Evolutionary conservation across 2,113 vertebrate species (phyloP).

Genomic region (Charadrius vociferus): DNA sequence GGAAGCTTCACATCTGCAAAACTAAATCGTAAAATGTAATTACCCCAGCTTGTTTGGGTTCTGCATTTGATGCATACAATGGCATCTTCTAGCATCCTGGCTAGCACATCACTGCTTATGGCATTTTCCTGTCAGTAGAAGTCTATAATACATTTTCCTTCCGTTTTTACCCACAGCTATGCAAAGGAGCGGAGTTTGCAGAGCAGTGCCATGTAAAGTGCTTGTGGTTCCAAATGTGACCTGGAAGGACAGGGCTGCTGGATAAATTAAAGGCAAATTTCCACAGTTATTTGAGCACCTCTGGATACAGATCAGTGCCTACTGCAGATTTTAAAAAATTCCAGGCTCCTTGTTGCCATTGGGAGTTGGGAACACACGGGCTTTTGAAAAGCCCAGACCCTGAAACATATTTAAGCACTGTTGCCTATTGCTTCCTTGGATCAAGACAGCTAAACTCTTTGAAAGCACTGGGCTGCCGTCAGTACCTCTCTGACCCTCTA

Average conservation of each 20-base stretch:
- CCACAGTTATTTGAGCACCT: neutral
- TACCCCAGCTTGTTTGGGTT: neutral
- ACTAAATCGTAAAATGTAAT: neutral
- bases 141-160: neutral
- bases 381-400: neutral
- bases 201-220: constrained; percentile 42
- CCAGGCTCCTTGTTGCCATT: neutral
- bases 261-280: constrained; percentile 41
- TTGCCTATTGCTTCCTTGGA: neutral
- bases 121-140: neutral
- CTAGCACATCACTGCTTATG: constrained; percentile 36
- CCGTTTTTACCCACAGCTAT: constrained; percentile 48
- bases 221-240: constrained; percentile 47
- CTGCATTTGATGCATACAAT: constrained; percentile 21
- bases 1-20: neutral
- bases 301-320: neutral
- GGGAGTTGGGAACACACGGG: neutral
- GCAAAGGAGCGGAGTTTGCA: constrained; percentile 57
- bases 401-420: neutral
- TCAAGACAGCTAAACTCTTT: neutral
- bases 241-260: constrained; percentile 37
- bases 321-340: neutral
- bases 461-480: neutral
- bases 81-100: constrained; percentile 32
- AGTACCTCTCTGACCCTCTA: neutral